phyloP scores from a whole-genome alignment of 2,797 vertebrate genomes.

The Gila robusta region DNA sequence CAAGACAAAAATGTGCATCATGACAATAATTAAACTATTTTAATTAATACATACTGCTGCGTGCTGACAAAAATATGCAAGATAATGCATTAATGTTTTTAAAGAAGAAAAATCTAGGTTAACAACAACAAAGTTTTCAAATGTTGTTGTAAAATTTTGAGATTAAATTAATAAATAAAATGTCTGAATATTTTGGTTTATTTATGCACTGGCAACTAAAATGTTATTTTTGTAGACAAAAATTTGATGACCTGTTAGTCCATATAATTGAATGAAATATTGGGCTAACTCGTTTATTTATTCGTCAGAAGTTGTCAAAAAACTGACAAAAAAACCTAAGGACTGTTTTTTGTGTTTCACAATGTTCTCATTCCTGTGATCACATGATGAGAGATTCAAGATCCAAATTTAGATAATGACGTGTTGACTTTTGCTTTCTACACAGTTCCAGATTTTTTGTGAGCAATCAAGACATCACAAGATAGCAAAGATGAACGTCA shows the following conservation, averaged over 20 bases:
- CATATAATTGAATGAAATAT: background rate
- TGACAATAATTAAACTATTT: background rate
- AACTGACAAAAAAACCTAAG: background rate
- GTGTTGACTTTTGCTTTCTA: conserved; percentile 29
- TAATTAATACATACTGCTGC: background rate
- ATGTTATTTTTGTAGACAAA: background rate
- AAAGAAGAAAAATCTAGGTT: background rate
- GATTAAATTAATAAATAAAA: background rate
- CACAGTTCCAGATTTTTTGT: conserved; percentile 6
- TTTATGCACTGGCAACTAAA: too few species aligned
- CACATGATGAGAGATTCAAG: conserved; percentile 7
- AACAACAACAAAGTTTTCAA: background rate
- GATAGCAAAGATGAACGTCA: conserved; percentile 15
- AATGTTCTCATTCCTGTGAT: conserved; percentile 12
- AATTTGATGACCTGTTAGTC: background rate
- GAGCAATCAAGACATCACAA: conserved; percentile 25
- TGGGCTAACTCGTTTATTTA: too few species aligned
- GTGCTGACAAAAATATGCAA: background rate
- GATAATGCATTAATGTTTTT: background rate
- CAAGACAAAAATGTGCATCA: background rate
- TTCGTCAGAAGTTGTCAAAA: background rate
- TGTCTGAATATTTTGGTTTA: background rate
- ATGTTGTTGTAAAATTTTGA: background rate
- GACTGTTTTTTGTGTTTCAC: background rate
- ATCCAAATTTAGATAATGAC: background rate